These are phyloP conservation scores for Todus mexicanus DNA, from an alignment of 2,797 vertebrate species.

Conservation along the genomic window DNA sequence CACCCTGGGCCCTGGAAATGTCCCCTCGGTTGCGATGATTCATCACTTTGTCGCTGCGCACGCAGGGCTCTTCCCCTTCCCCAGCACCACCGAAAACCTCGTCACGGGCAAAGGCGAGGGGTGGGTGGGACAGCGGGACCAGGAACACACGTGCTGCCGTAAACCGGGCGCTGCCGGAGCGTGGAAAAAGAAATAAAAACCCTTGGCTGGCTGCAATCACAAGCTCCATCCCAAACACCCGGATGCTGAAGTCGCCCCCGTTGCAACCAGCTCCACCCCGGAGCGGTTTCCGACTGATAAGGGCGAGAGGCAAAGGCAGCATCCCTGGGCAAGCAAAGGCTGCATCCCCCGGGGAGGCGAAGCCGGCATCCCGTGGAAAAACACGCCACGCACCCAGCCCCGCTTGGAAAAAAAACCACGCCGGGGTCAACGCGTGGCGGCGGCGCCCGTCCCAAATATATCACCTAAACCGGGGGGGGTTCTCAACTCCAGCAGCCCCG, in stretches of 20 bases:
- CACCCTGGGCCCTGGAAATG: not conserved
- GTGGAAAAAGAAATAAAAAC: constrained; percentile 21
- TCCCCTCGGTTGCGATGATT: not conserved
- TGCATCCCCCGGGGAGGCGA: not conserved
- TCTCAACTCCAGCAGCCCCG: not conserved
- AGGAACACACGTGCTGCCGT: not conserved
- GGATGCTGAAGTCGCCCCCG: constrained; percentile 37
- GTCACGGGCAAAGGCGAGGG: not conserved
- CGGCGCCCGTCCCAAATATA: not conserved
- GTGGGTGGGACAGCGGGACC: not conserved
- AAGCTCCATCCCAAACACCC: constrained; percentile 19
- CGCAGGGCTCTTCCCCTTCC: not conserved
- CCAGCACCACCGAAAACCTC: not conserved
- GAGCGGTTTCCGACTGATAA: constrained; percentile 62
- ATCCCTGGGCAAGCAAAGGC: not conserved
- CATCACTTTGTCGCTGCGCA: not conserved
- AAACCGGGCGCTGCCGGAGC: not conserved
- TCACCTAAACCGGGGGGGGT: accelerated
- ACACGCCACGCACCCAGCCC: not conserved
- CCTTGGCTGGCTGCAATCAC: not conserved
- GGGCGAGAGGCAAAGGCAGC: not conserved
- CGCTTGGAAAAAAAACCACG: not conserved
- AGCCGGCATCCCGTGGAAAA: not conserved
- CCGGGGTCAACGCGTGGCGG: not conserved
- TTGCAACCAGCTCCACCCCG: constrained; percentile 28